A percentile compares a stretch with the other conserved stretches of the same genome.
phyloP scores from a whole-genome alignment of 2,113 vertebrate species.

The Antennarius striatus region DNA sequence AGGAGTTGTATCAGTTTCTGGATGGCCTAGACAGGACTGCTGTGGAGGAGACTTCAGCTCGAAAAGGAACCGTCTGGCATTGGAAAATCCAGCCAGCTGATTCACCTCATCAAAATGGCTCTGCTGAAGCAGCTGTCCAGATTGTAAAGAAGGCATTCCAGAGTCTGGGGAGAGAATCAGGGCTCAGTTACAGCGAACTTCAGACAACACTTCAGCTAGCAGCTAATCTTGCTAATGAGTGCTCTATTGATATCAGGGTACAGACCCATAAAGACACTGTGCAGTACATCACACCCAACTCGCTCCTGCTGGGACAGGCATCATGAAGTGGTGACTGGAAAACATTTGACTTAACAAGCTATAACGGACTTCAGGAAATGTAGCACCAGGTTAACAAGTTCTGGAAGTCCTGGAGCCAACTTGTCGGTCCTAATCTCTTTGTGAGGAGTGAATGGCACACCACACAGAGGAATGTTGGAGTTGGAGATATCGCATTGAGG shows the following conservation, averaged over 20 bases:
- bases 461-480: neutral
- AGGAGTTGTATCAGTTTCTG: neutral
- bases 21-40: neutral
- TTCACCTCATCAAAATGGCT: slow-evolving; percentile 1
- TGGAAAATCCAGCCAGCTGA: slow-evolving; percentile 2
- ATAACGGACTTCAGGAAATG: neutral
- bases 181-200: neutral
- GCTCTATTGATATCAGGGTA: neutral
- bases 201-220: neutral
- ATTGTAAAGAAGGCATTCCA: neutral
- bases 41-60: neutral
- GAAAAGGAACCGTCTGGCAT: neutral
- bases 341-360: neutral
- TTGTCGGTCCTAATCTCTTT: neutral
- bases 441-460: neutral
- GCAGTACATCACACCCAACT: neutral
- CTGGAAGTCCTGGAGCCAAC: neutral
- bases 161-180: neutral
- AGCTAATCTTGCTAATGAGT: slow-evolving; percentile 11
- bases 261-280: neutral
- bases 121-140: neutral
- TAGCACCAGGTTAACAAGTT: neutral
- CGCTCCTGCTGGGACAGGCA: neutral
- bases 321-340: neutral
- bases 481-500: neutral